These are phyloP conservation scores for Agriopis aurantiaria DNA, from an alignment of 2,888 invertebrate genomes.

Conservation along the genomic window DNA sequence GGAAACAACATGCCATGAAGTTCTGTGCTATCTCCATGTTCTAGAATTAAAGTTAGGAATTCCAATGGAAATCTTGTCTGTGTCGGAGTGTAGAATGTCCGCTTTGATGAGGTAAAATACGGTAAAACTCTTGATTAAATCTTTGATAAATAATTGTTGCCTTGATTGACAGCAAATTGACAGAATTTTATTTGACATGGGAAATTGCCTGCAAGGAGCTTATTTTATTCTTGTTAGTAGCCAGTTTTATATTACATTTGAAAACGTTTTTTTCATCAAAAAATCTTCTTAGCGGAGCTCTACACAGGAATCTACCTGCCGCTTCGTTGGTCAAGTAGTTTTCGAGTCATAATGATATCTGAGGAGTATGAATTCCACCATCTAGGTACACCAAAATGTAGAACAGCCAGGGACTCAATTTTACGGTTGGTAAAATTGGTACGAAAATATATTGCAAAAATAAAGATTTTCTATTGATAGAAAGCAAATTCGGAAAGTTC, in stretches of 20 bases:
- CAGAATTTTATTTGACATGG: neutral
- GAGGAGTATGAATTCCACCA: too few species aligned
- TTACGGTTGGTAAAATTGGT: too few species aligned
- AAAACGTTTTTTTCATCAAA: too few species aligned
- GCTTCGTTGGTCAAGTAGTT: too few species aligned
- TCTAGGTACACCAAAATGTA: too few species aligned
- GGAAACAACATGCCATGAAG: constrained; percentile 68
- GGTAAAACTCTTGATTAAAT: neutral
- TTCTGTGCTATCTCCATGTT: constrained; percentile 78
- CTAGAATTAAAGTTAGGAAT: neutral
- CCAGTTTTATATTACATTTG: neutral
- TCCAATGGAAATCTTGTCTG: neutral
- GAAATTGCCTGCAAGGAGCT: neutral
- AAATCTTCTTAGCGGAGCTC: too few species aligned
- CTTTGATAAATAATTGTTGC: constrained; percentile 6
- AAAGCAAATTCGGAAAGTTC: too few species aligned
- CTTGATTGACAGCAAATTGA: constrained; percentile 1
- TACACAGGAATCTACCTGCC: too few species aligned
- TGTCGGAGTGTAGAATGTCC: constrained; percentile 20
- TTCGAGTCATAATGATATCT: too few species aligned
- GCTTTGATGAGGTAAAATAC: constrained; percentile 2
- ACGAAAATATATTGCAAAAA: too few species aligned
- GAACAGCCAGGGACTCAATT: too few species aligned
- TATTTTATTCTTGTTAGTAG: neutral
- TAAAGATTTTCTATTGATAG: too few species aligned